Base-by-base conservation (phyloP, 2,888 invertebrate genomes). In the Drosophila mayaguana region DNA sequence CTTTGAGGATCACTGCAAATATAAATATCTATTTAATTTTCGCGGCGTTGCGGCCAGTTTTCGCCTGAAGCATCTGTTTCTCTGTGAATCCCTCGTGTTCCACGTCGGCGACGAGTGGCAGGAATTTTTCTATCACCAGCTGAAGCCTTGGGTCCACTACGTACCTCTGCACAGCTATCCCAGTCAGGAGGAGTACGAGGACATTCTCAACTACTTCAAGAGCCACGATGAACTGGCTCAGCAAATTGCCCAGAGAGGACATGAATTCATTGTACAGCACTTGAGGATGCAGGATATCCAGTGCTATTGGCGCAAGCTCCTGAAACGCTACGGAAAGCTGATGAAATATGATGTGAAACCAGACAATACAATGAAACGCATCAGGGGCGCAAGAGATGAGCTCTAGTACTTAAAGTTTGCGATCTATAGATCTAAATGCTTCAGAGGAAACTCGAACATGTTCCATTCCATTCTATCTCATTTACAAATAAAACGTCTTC, bases 21-120 rank as follows among this genome's bases (percentile, higher is more conserved):
- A 96, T 93, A 98, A 97, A 92, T 99, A 97, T 92, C 94, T 99
- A 45, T 98, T 99, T 91, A 99, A 99, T 94, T 99, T 97, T 91
- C 95, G 98, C 78, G 99, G 99, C 3, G 98, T 99, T 0, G 98
- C 99, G 3, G 99, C 99, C 12, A 98, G 98, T 92, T 99, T 99
- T 91, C 95, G 99, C n/a, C 95, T 98, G 61, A 98, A 98, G 92
- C 98, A 99, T 93, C 94, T 99, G 46, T 97, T 99, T 89, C 93
- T 99, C 0, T 99, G 99, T 91, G 96, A 96, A 83, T 98, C 98
- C 0, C 93, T 98, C 43, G 97, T 99, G 0, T 97, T 98, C 89
- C 98, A 99, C 92, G 98, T 98, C 2, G 98, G 98, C 0, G 94
- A 97, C 81, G 97, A 98, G 76, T 99, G 98, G 98, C 93, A 95